A percentile compares a stretch with the other conserved stretches of the same genome.
Conservation (phyloP, 2,888 invertebrate species). For the Parnassius apollo region DNA sequence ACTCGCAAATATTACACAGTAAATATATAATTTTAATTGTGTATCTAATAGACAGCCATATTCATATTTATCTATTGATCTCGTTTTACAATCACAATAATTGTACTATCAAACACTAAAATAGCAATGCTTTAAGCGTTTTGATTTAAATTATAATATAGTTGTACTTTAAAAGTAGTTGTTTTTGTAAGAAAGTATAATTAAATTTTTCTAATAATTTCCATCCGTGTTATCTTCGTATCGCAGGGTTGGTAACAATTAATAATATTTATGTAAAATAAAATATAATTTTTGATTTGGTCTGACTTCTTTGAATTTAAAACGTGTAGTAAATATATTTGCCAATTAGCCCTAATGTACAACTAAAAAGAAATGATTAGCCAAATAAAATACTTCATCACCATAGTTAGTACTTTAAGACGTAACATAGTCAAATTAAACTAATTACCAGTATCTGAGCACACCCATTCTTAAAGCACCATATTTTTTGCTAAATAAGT, state of each 20-base stretch:
- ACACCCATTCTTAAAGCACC: constrained; percentile 26
- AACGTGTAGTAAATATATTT: not conserved
- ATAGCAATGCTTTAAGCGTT: constrained; percentile 6
- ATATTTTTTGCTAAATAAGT: constrained; percentile 25
- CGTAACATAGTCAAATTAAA: not conserved
- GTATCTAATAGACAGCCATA: constrained; percentile 1
- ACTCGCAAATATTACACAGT: too few species aligned
- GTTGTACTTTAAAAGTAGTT: not conserved
- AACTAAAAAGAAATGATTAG: not conserved
- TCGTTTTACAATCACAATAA: not conserved
- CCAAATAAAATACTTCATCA: constrained; percentile 2
- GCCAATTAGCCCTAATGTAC: constrained; percentile 7
- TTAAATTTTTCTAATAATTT: constrained; percentile 6
- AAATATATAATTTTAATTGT: too few species aligned
- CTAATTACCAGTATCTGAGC: constrained; percentile 20
- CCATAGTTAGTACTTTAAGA: constrained; percentile 6
- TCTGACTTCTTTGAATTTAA: constrained; percentile 9
- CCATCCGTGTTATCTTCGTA: constrained; percentile 1
- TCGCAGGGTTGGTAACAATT: constrained; percentile 5
- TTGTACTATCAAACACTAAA: constrained; percentile 8
- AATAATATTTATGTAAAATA: constrained; percentile 7
- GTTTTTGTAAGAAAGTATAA: constrained; percentile 7
- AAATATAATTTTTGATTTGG: constrained; percentile 16
- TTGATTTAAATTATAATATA: not conserved
- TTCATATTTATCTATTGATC: constrained; percentile 13